Base-by-base conservation (phyloP, 2,113 vertebrate genomes). In the Lepidothrix coronata region DNA sequence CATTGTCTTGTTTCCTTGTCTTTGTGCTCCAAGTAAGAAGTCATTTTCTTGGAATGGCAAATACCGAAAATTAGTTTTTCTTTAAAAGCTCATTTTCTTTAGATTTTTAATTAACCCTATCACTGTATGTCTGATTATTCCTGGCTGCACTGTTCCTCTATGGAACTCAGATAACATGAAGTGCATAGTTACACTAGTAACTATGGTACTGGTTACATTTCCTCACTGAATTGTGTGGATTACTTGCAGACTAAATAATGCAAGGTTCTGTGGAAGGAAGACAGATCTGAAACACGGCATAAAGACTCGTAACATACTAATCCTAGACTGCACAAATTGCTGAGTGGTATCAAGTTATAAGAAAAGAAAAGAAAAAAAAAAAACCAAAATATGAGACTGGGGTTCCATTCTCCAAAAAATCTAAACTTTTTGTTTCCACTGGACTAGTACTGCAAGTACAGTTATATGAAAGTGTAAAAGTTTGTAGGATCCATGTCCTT, bases 101-200 rank as follows among this genome's bases (percentile, higher is more conserved):
- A 58, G 83, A 54, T 58, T 86, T 95, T 91, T 85, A 86, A 83
- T 91, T 89, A 91, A 96, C 23, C 18, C 21, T 86, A 52, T 71
- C 51, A 35, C 23, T 75, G 20, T 62, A 51, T 79, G 41, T 48
- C 33, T 85, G 63, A 88, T 74, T 65, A 74, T 30, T 75, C 17
- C 9, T 79, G 33, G 44, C 43, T 62, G 5, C 28, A 48, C 30
- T 37, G 21, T 78, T 54, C 25, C 57, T 75, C 57, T 44, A 35
- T 2, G 5, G 27, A 78, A 65, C 22, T 66, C 12, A 54, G n/a
- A 59, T 80, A 73, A 55, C 30, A 49, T 17, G 48, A 67, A 44
- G 81, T 68, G 31, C 23, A 37, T 55, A 51, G 33, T 57, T 66
- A 58, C n/a, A 79, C 1, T 4, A 3, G 17, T 61, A 83, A 62